Evolutionary conservation across 2,797 vertebrate genomes (phyloP), one percentile per base, ranked within the genome.

Genomic region (Ceryle rudis): DNA sequence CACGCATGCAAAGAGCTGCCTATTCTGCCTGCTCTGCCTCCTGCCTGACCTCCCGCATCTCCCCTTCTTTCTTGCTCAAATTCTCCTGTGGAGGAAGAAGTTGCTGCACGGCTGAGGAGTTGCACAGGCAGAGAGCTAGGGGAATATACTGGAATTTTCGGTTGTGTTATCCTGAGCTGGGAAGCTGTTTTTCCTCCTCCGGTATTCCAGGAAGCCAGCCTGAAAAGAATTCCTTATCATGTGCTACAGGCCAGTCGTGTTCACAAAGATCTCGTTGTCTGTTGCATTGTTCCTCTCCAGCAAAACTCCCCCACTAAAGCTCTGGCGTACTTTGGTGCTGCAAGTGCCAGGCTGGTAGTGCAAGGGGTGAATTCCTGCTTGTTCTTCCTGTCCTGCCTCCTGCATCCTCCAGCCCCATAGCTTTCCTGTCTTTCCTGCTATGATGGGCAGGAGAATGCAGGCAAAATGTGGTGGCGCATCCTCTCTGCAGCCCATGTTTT

Each of bases 221-320:
- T 94, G 82, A 90, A 95, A 89, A 84, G 77, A 84, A 90, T 86
- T 31, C 66, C 80, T 86, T 81, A 75, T 55, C 58, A 70, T 81
- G 83, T 37, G 78, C 81, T 79, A 70, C 70, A 47, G 66, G 80
- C 90, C 73, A 58, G 6, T 19, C 0, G 1, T 44, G 51, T 10
- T 86, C 88, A 97, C 95, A 97, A 96, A 94, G 92, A 29, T 84
- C 83, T 75, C 93, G 96, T 96, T 96, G 79, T 58, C 81, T 69
- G 80, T 86, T 55, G 51, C 73, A 70, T 72, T 75, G 83, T 79
- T 94, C 66, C 55, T 79, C 46, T 90, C 12, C 0, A 69, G 17
- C 0, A 13, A 62, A 91, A 35, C 46, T 89, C 22, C n/a, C 23
- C 66, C 79, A 88, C 93, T 91, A 95, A 81, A 86, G 22, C 29